Evolutionary conservation across 2,888 invertebrate species (phyloP).

Genomic region (Cataglyphis altisquamis): DNA sequence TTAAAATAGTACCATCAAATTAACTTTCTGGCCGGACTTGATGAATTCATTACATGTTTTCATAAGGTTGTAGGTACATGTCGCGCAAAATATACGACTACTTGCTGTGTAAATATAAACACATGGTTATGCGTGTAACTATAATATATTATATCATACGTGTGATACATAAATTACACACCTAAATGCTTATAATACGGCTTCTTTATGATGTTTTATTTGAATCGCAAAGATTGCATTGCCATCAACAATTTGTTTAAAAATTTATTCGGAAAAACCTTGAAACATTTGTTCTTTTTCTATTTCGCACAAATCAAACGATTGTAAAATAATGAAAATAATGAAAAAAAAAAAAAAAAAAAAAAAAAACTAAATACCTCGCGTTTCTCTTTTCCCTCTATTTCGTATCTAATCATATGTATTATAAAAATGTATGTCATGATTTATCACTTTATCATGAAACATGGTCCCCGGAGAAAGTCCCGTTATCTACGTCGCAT

Average conservation of each 20-base stretch:
- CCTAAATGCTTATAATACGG: not conserved
- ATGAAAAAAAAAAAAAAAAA: too few species aligned
- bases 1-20: conserved; percentile 1
- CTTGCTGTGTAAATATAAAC: conserved; percentile 28
- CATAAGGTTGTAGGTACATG: not conserved
- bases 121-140: conserved; percentile 1
- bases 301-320: not conserved
- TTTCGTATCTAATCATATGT: not conserved
- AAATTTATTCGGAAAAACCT: not conserved
- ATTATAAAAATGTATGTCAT: conserved; percentile 2
- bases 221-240: not conserved
- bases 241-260: conserved; percentile 12
- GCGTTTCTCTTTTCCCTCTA: not conserved
- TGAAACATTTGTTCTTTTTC: not conserved
- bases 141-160: conserved; percentile 28
- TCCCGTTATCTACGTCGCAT: not conserved
- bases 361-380: not conserved
- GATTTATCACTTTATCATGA: not conserved
- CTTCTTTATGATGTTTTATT: not conserved
- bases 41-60: conserved; percentile 33
- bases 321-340: not conserved
- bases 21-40: conserved; percentile 12
- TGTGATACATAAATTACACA: conserved; percentile 15
- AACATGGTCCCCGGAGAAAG: not conserved
- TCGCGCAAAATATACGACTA: conserved; percentile 21